phyloP scores from a whole-genome alignment of 2,888 invertebrate genomes.

The Drosophila hamatofila region DNA sequence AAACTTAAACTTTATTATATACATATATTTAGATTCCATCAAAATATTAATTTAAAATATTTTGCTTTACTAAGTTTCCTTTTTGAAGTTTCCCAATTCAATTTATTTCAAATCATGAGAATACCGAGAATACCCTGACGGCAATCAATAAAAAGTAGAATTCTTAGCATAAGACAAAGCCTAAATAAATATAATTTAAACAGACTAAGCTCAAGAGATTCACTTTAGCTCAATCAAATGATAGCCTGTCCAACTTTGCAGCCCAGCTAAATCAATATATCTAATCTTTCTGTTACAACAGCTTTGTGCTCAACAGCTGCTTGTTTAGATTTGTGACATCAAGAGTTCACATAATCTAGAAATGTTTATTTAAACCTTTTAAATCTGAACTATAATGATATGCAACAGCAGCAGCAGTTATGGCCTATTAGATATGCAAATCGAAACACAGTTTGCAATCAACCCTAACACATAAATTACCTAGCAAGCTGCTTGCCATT shows the following conservation, averaged over 20 bases:
- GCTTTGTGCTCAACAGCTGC: neutral
- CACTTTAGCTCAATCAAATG: neutral
- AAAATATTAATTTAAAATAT: too few relatives aligned
- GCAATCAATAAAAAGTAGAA: too few relatives aligned
- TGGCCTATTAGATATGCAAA: constrained; percentile 77
- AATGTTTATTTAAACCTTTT: constrained; percentile 9
- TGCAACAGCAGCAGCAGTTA: constrained; percentile 50
- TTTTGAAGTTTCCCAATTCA: too few relatives aligned
- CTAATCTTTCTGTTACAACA: neutral
- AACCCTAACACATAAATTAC: constrained; percentile 71
- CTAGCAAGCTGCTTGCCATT: constrained; percentile 55
- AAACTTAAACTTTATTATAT: too few relatives aligned
- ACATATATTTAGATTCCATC: too few relatives aligned
- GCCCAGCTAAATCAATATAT: neutral
- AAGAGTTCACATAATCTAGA: constrained; percentile 31
- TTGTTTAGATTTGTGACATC: neutral
- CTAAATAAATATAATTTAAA: too few relatives aligned
- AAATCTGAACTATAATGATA: constrained; percentile 48
- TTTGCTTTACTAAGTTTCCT: too few relatives aligned
- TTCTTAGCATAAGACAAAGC: too few relatives aligned
- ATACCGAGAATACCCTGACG: too few relatives aligned
- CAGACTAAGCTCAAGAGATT: too few relatives aligned
- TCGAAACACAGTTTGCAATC: constrained; percentile 63
- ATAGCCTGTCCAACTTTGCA: too few relatives aligned
- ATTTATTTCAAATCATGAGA: too few relatives aligned